phyloP scores from a whole-genome alignment of 2,113 vertebrate genomes.

The Charina bottae region DNA sequence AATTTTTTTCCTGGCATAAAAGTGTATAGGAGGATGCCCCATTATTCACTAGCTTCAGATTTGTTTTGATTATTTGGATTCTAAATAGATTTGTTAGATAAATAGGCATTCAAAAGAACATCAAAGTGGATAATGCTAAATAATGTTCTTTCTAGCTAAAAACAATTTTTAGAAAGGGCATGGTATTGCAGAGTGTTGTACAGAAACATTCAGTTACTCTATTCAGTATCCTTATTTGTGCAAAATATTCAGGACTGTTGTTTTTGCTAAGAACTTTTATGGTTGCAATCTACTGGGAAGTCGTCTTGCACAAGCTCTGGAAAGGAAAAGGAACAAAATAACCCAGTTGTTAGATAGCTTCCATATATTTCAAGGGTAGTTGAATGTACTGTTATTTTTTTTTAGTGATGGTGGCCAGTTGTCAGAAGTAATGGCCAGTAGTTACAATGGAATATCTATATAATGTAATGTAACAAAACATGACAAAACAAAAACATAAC shows the following conservation, averaged over 20 bases:
- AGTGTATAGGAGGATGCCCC: background rate
- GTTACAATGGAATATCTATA: background rate
- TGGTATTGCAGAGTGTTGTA: background rate
- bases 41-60: background rate
- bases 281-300: background rate
- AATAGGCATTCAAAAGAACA: background rate
- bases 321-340: background rate
- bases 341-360: too few species aligned
- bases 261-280: background rate
- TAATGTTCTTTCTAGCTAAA: background rate
- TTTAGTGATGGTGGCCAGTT: background rate
- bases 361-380: background rate
- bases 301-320: background rate
- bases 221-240: background rate
- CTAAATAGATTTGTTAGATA: background rate
- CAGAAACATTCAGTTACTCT: background rate
- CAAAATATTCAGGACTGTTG: background rate
- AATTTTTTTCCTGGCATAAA: background rate
- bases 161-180: background rate
- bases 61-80: background rate
- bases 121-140: background rate
- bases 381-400: background rate
- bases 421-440: background rate
- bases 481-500: too few species aligned
- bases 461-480: too few species aligned